A percentile compares a stretch with the other conserved stretches of the same genome.
Conservation (phyloP, 1,140 invertebrate species). For the Drosophila elegans region DNA sequence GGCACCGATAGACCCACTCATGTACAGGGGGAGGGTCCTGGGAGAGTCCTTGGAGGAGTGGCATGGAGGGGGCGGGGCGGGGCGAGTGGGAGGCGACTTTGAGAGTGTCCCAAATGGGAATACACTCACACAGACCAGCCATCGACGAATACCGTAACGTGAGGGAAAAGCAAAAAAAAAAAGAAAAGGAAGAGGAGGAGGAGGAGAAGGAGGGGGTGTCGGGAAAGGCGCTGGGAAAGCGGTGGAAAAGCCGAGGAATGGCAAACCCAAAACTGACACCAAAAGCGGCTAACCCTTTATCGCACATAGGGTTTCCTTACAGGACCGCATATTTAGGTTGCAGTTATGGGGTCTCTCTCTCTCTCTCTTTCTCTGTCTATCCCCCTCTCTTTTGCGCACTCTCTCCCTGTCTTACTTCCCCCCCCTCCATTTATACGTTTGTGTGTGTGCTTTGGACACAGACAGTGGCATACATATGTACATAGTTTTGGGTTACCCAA, state of each 20-base stretch:
- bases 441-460: conserved; percentile 38
- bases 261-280: conserved; percentile 84
- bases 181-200: not conserved
- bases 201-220: not conserved
- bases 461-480: conserved; percentile 32
- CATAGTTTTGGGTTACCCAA: conserved; percentile 77
- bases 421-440: not conserved
- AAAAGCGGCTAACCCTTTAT: conserved; percentile 85
- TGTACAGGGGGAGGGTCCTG: conserved; percentile 3
- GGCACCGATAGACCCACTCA: conserved; percentile 10
- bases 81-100: conserved; percentile 32
- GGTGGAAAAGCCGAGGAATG: conserved; percentile 65
- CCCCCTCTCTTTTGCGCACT: conserved; percentile 18
- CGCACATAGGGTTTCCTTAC: conserved; percentile 85
- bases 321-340: conserved; percentile 85
- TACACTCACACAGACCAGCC: conserved; percentile 21
- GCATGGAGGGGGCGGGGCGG: not conserved
- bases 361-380: conserved; percentile 20
- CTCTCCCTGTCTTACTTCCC: conserved; percentile 1
- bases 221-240: conserved; percentile 16
- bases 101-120: conserved; percentile 58
- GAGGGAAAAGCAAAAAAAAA: conserved; percentile 18
- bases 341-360: conserved; percentile 67
- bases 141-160: conserved; percentile 75
- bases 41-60: conserved; percentile 9